Evolutionary conservation across 2,888 invertebrate genomes (phyloP), one percentile per base, ranked within the genome.

Genomic region (Melangyna quadrimaculata): DNA sequence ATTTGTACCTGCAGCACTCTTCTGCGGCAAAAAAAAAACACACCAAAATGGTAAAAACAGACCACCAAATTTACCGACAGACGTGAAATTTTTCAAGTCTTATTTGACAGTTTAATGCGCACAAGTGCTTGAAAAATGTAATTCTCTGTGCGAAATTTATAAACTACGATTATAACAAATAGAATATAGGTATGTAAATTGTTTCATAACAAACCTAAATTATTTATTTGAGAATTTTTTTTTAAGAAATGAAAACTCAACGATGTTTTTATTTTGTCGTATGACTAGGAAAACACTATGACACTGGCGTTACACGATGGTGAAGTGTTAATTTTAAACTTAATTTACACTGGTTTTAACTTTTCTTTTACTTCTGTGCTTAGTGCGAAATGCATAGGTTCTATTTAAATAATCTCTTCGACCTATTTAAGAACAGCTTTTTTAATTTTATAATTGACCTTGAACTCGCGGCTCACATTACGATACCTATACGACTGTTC

Each of bases 391-490:
- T 37, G 59, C 19, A 59, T 37, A 22, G 57, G 57, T 57, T 35
- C 8, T 35, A n/a, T 57, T 32, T 27, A 37, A 65, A 32, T 77
- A 67, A 59, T 72, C 29, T n/a, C 43, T 72, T 72, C 81, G 81
- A 82, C 77, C 77, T 82, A 72, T 77, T 82, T 82, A 59, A 55
- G 37, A 53, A 59, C 53, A 37, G 35, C 45, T 59, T 82, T 72
- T 67, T 72, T 72, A 77, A 82, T 61, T 82, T 77, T 72, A 27
- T 77, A 77, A 82, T 75, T 82, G 81, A 82, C 81, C 81, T 82
- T 82, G 81, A 82, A 82, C 81, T 72, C 77, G n/a, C 48, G 43
- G 69, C 37, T 59, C 35, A 59, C 43, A 71, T 74, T 70, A 55
- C 55, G 9, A 29, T 55, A 32, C 24, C 2, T 5, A 29, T n/a